Evolutionary conservation across 1,140 invertebrate genomes (phyloP), one percentile per base, ranked within the genome.

Genomic region (Eumeta japonica): DNA sequence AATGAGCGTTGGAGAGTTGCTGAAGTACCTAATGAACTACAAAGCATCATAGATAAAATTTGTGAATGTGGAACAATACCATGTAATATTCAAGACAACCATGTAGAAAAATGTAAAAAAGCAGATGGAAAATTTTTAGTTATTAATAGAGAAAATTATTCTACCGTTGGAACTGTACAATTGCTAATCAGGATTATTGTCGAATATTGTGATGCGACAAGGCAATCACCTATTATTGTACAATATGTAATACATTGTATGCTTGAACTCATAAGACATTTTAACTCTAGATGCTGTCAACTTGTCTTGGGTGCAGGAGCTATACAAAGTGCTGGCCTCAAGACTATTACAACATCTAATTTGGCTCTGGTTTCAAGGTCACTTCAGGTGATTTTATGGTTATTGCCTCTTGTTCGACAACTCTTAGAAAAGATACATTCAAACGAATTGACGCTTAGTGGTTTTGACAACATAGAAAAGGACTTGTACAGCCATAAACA

Each of bases 311-410:
- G 94, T 32, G 96, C 94, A 17, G 94, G 94, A 17, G 95, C 97
- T 1, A 83, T 98, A 55, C 87, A 93, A 58, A 86, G 93, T 42
- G 92, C 93, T 11, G 94, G 95, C 1, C 75, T 98, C 27, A 98
- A 97, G 77, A 97, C 92, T 28, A 99, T 99, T 32, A 95, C 93
- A 1, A 94, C 89, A 43, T 91, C 88, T 27, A 97, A 96, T 78
- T 77, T 98, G 42, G 94, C 92, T 5, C 74, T 98, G 41, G 90
- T 94, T 0, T 92, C 90, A 5, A 81, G 96, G 44, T 94, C 88
- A 74, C 62, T 95, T 59, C 85, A 90, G 55, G 75, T 90, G 11
- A 80, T 97, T 20, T 60, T 89, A 9, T 90, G 87, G 84, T 67
- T 89, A 33, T 76, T 90, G 52, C 86, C 86, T 3, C 78, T 83